These are phyloP conservation scores for Antennarius striatus DNA, from an alignment of 2,113 vertebrate genomes.

Conservation along the genomic window DNA sequence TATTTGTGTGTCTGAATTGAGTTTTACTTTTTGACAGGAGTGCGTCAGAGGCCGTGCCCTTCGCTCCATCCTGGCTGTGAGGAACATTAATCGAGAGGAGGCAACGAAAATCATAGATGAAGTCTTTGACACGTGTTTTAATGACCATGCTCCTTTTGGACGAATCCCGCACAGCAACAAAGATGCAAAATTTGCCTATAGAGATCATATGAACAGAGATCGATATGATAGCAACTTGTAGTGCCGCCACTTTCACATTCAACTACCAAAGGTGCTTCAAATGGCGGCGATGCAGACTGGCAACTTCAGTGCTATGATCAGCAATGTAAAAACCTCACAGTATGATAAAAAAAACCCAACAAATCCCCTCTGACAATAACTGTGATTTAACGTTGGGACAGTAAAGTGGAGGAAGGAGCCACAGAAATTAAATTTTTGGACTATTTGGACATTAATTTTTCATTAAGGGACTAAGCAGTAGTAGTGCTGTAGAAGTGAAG, in stretches of 20 bases:
- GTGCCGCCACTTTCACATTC: slow-evolving; percentile 16
- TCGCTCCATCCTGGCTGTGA: slow-evolving; percentile 92
- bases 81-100: slow-evolving; percentile 85
- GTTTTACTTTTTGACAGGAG: slow-evolving; percentile 68
- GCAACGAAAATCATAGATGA: slow-evolving; percentile 90
- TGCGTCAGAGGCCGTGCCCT: slow-evolving; percentile 90
- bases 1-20: not conserved
- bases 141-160: slow-evolving; percentile 92
- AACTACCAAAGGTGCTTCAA: slow-evolving; percentile 10
- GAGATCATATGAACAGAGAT: slow-evolving; percentile 87
- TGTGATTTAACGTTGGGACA: slow-evolving; percentile 23
- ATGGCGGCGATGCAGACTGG: not conserved
- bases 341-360: slow-evolving; percentile 1
- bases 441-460: slow-evolving; percentile 30
- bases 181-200: slow-evolving; percentile 87
- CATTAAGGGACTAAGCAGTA: slow-evolving; percentile 9
- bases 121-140: slow-evolving; percentile 94
- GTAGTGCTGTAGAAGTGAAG: slow-evolving; percentile 9
- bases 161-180: slow-evolving; percentile 88
- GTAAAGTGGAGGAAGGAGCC: not conserved
- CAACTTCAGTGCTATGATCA: not conserved
- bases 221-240: slow-evolving; percentile 90
- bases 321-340: slow-evolving; percentile 1
- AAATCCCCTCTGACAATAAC: no score
- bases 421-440: slow-evolving; percentile 20